Evolutionary conservation across 2,888 invertebrate species (phyloP), one percentile per base, ranked within the genome.

Genomic region (Sylvicola fuscatus): DNA sequence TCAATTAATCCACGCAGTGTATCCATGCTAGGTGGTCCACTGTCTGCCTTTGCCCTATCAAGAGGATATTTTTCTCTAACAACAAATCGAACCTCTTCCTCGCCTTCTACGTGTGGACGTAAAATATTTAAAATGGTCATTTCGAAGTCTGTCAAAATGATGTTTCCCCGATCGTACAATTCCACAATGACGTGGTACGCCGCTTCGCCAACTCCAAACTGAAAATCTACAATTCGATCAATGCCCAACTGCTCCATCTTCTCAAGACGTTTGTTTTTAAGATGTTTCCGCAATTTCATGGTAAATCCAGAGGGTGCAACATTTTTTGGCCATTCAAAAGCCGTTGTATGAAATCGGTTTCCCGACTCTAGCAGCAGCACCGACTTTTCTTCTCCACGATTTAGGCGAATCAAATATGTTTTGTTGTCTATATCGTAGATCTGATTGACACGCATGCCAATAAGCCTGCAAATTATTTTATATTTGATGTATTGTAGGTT

Each of bases 281-380:
- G 63, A 59, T 98, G 98, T 60, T 99, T 99, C 35, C 98, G 66
- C 53, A 98, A 65, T 67, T 98, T 99, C 97, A 98, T 98, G 42
- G 89, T 83, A 53, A 97, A 97, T 2, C 92, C 89, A 0, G 90
- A 92, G 1, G 89, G 95, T 5, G 82, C 83, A 29, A 77, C 70
- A 67, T 90, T 92, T 61, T 98, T 98, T 0, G 97, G 95, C 97
- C 98, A 98, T 53, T 97, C 95, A 61, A 89, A 98, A 28, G 71
- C 79, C 10, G 98, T 98, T 4, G 78, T 78, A 52, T 98, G 98
- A 40, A 98, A 77, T 39, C 95, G 66, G 45, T 74, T 81, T 0
- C 93, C 98, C 0, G 95, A 97, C 62, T 99, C 98, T 26, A 98
- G 58, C 6, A 99, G 59, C 21, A 98, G 61, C 8, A 93, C 72